Percentiles rank a stretch among this genome's conserved stretches.
phyloP scores from a whole-genome alignment of 2,888 invertebrate species.

The Rhyacophila evoluta region DNA sequence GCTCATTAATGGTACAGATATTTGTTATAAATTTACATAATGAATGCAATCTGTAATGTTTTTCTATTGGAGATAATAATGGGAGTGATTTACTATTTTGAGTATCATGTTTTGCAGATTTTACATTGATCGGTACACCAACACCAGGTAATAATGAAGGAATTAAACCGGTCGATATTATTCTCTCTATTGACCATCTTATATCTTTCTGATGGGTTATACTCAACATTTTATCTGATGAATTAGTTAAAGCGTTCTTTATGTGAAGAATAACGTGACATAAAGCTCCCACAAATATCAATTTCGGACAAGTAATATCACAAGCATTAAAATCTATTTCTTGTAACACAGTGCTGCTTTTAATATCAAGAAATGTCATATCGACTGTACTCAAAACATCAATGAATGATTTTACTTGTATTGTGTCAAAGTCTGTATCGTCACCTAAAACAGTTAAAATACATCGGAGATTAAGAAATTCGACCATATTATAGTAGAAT shows the following conservation, averaged over 20 bases:
- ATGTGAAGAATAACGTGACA: constrained; percentile 64
- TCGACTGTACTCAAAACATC: not conserved
- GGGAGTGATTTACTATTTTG: not conserved
- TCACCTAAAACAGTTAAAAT: not conserved
- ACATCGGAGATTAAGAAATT: too few relatives aligned
- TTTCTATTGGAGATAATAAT: constrained; percentile 59
- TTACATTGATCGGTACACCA: constrained; percentile 68
- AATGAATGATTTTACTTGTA: not conserved
- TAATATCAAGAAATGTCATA: not conserved
- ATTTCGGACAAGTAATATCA: constrained; percentile 57
- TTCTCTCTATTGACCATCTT: constrained; percentile 72
- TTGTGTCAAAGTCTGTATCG: not conserved
- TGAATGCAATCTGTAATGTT: constrained; percentile 67
- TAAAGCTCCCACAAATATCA: constrained; percentile 65
- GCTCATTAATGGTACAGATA: constrained; percentile 66
- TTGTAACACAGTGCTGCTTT: not conserved
- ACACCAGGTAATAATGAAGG: constrained; percentile 76
- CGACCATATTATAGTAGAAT: too few relatives aligned
- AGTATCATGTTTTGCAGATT: constrained; percentile 59
- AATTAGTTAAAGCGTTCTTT: constrained; percentile 59
- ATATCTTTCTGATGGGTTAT: constrained; percentile 76
- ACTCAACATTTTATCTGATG: constrained; percentile 69
- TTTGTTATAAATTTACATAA: constrained; percentile 67
- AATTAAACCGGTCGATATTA: constrained; percentile 75
- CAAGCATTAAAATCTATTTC: constrained; percentile 23